Evolutionary conservation across 2,888 invertebrate genomes (phyloP).

Genomic region (Diloba caeruleocephala): DNA sequence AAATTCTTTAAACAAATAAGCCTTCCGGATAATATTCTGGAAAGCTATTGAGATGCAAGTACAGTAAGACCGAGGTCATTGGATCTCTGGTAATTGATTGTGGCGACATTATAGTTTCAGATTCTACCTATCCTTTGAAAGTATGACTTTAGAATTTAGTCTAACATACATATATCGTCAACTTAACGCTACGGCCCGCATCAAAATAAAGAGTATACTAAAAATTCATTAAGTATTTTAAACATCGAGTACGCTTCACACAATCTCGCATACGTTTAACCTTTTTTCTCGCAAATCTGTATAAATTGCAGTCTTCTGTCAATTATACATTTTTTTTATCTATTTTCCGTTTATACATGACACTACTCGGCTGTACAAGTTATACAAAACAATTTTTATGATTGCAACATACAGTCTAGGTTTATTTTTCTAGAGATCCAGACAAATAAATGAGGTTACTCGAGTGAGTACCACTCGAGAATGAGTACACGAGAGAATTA

Average conservation of each 20-base stretch:
- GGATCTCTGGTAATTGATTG: too few species aligned
- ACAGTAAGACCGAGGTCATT: too few species aligned
- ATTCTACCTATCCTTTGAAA: slow-evolving; percentile 2
- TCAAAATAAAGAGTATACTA: slow-evolving; percentile 20
- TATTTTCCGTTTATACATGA: slow-evolving; percentile 40
- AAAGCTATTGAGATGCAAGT: too few species aligned
- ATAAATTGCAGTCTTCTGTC: slow-evolving; percentile 46
- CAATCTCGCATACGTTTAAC: slow-evolving; percentile 27
- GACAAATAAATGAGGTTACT: slow-evolving; percentile 33
- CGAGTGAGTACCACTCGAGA: slow-evolving; percentile 21
- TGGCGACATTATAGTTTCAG: too few species aligned
- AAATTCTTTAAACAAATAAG: too few species aligned
- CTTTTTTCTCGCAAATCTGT: slow-evolving; percentile 43
- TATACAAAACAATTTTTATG: slow-evolving; percentile 38
- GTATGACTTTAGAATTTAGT: background rate
- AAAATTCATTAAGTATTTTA: slow-evolving; percentile 43
- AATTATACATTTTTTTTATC: slow-evolving; percentile 38
- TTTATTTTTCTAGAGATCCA: slow-evolving; percentile 48
- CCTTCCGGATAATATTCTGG: too few species aligned
- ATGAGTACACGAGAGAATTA: too few species aligned
- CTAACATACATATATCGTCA: slow-evolving; percentile 1
- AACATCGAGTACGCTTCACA: slow-evolving; percentile 30
- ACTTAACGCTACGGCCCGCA: slow-evolving; percentile 14
- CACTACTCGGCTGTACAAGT: slow-evolving; percentile 46
- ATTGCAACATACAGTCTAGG: slow-evolving; percentile 33